Base-by-base conservation (phyloP, 2,888 invertebrate species). In the Fabriciana adippe region DNA sequence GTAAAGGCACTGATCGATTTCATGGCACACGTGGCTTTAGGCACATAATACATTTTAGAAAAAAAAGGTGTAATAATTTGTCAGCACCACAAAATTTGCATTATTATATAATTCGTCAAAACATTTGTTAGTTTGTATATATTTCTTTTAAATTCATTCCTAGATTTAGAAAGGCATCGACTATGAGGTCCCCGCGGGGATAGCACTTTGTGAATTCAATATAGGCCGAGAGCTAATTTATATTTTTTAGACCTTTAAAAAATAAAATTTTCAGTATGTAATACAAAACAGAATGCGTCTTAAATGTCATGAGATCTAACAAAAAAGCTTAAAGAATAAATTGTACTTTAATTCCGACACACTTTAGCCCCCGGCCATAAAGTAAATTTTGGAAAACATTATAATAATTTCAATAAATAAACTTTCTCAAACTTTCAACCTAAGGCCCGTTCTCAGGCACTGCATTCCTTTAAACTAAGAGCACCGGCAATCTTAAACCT, bases 171-270 rank as follows among this genome's bases (percentile, higher is more conserved):
- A 73, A 75, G 74, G 73, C 73, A 73, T 68, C 51, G 31, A 45
- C 35, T 74, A 75, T 81, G 85, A 85, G 84, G 81, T 72, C 77
- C 84, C 82, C 80, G 64, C 11, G 60, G 83, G 84, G 80, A 63
- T 79, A 83, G 86, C 88, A 88, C 88, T 87, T 87, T 76, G 88
- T 88, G 86, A 73, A 75, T 74, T 73, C 66, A 72, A 35, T 3
- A 18, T 35, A 67, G 16, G 61, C 67, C 64, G 69, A 70, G 70
- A 73, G 61, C 61, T 51, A 51, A 8, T 2, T 13, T 35, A 6
- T 3, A 35, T 16, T 6, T 16, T 14, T 14, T 6, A 35, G 26
- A 4, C 26, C 26, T 26, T 4, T 5, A 26, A 3, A 4, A 26
- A 26, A 26, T 5, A 26, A 26, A n/a, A 50, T 15, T n/a, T 6